Base-by-base conservation (phyloP, 1,140 invertebrate species). In the Penaeus japonicus region DNA sequence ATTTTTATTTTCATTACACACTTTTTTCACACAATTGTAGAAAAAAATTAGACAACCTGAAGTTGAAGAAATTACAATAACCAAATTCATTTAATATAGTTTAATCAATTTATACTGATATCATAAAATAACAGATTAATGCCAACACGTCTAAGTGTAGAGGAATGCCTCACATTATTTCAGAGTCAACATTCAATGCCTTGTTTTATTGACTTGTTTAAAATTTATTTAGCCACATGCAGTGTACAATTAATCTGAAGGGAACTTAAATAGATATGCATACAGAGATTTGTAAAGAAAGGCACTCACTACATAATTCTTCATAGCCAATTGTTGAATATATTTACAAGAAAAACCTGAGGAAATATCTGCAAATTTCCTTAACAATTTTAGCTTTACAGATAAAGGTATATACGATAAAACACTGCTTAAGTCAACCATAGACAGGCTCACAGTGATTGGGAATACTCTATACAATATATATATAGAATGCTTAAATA, bases 321-420 rank as follows among this genome's bases (percentile, higher is more conserved):
- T 65, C n/a, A 87, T 65, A 39, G 77, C 85, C 57, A 80, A 80
- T 70, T 39, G 57, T 57, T 35, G n/a, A 59, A 79, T 17, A 54
- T 87, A 87, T 87, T 59, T 87, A 87, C 85, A 87, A 81, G 35
- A 79, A 87, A 86, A 87, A 87, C 85, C 85, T 87, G 85, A 87
- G 85, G 85, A 87, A 87, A 70, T 59, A 62, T 70, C 80, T 65
- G 57, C 55, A 62, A 83, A 83, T 62, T 83, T 83, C 81, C 81
- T 62, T 62, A 59, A 65, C 47, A 47, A 83, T 65, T 62, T 83
- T 83, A 59, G 32, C 80, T 82, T 82, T 83, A 83, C 81, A 83
- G 81, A 59, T 65, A 39, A 35, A 59, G 24, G 20, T 83, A 65
- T 32, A 83, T 65, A 65, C 59, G 59, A 83, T 83, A 83, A 83